Percentiles rank a stretch among this genome's conserved stretches.
Conservation (phyloP, 2,113 vertebrate species). For the Apeltes quadracus region DNA sequence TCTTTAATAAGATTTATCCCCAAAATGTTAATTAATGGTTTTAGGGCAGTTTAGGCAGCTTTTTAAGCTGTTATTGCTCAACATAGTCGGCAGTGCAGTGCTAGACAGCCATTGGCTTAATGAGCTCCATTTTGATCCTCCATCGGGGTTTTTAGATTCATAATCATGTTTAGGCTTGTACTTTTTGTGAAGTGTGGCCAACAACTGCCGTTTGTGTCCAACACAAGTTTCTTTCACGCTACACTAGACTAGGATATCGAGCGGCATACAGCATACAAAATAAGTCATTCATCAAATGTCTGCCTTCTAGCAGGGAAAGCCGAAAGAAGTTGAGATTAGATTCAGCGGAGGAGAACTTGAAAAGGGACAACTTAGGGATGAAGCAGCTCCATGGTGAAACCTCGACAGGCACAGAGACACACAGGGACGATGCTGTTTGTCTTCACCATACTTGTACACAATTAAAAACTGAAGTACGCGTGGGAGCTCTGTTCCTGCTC, state of each 20-base stretch:
- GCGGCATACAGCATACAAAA: slow-evolving; percentile 39
- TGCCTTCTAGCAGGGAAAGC: slow-evolving; percentile 41
- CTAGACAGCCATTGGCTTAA: slow-evolving; percentile 33
- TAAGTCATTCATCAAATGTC: slow-evolving; percentile 62
- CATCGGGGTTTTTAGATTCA: too few species aligned
- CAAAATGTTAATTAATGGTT: neutral
- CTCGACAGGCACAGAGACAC: neutral
- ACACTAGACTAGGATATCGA: slow-evolving; percentile 23
- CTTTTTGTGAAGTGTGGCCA: slow-evolving; percentile 12
- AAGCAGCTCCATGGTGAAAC: neutral
- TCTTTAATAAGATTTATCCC: neutral
- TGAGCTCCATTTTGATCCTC: slow-evolving; percentile 36
- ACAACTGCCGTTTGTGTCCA: slow-evolving; percentile 16
- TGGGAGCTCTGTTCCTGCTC: slow-evolving; percentile 7
- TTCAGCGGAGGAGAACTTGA: slow-evolving; percentile 23
- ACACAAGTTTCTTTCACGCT: slow-evolving; percentile 31
- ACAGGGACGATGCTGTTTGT: neutral
- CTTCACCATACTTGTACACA: neutral
- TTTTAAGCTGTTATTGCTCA: neutral
- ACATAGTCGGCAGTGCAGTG: slow-evolving; percentile 2
- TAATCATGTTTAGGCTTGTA: slow-evolving; percentile 21
- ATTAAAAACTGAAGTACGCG: slow-evolving; percentile 6
- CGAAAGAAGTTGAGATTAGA: slow-evolving; percentile 30
- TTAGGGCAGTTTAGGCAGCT: neutral
- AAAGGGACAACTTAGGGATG: slow-evolving; percentile 1